Evolutionary conservation across 2,113 vertebrate genomes (phyloP), one percentile per base, ranked within the genome.

Genomic region (Cnemophilus loriae): DNA sequence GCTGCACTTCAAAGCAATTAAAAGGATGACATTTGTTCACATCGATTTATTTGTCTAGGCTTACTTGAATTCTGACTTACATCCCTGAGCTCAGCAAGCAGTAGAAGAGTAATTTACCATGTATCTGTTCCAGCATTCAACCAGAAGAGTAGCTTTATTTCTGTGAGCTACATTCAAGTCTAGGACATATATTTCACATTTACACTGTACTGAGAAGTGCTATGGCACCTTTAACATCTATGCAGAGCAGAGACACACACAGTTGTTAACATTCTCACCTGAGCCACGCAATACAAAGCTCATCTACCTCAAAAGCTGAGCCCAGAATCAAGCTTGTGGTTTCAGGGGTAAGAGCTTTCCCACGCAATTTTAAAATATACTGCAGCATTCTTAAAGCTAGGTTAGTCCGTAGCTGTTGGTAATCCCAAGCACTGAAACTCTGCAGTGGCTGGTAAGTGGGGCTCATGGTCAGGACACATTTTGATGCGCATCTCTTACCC

Each of bases 401-500:
- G 21, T 33, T 55, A 83, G n/a, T 42, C 64, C 35, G 4, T 15
- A 89, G 12, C 53, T 12, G 11, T 2, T 53, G 14, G 35, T 21
- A 67, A 73, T 53, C 22, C 63, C 68, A 53, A 83, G 44, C 59
- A 84, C 42, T 13, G 39, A 73, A 85, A 57, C 32, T 30, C 14
- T 55, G 50, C 32, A 52, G 39, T 8, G 46, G 39, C 26, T 37
- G 56, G 12, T 46, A 47, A 85, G 56, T 6, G 13, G 9, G 28
- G 39, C 61, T 42, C 24, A 2, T 2, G 15, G 49, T 37, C 59
- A 69, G 83, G 78, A 33, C 33, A 57, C 4, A 15, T 16, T 59
- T 30, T 26, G 68, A 0, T 32, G 42, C 24, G 16, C 50, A 6
- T 91, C 97, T 96, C 98, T 98, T 98, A 99, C 99, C 98, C 99